These are phyloP conservation scores for Lophius piscatorius DNA, from an alignment of 2,113 vertebrate species.

Conservation along the genomic window DNA sequence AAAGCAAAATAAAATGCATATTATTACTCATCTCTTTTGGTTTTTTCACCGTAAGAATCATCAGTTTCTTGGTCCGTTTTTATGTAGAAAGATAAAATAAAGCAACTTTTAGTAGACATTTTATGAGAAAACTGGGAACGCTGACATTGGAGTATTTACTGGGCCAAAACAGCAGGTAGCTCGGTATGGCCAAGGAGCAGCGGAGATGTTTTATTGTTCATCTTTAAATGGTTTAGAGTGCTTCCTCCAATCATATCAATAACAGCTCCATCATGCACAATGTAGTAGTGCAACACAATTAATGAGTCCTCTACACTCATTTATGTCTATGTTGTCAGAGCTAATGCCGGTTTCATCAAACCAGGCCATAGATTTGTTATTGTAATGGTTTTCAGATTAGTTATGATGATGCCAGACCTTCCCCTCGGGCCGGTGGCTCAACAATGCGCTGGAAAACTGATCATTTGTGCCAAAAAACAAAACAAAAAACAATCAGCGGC, in stretches of 20 bases:
- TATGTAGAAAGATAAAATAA: background rate
- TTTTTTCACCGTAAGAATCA: too few relatives aligned
- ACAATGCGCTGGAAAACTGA: conserved; percentile 48
- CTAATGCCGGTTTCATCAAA: conserved; percentile 52
- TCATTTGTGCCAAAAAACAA: conserved; percentile 63
- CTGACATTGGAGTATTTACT: background rate
- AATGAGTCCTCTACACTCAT: conserved; percentile 32
- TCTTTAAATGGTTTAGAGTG: conserved; percentile 16
- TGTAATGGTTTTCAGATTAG: conserved; percentile 62
- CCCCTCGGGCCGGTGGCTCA: conserved; percentile 32
- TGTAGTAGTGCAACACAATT: conserved; percentile 27
- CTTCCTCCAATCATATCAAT: conserved; percentile 4
- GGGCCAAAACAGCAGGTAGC: background rate
- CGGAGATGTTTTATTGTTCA: conserved; percentile 6
- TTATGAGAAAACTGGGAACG: background rate
- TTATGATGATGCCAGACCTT: conserved; percentile 51
- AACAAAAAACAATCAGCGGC: conserved; percentile 44
- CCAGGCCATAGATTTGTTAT: conserved; percentile 44
- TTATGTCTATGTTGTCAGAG: conserved; percentile 31
- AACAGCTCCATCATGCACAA: conserved; percentile 11
- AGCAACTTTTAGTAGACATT: background rate
- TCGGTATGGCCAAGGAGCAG: background rate
- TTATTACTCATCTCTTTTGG: background rate
- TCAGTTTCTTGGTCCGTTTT: too few relatives aligned
- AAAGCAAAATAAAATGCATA: too few relatives aligned